phyloP scores from a whole-genome alignment of 2,888 invertebrate genomes.

The Nudaria mundana region DNA sequence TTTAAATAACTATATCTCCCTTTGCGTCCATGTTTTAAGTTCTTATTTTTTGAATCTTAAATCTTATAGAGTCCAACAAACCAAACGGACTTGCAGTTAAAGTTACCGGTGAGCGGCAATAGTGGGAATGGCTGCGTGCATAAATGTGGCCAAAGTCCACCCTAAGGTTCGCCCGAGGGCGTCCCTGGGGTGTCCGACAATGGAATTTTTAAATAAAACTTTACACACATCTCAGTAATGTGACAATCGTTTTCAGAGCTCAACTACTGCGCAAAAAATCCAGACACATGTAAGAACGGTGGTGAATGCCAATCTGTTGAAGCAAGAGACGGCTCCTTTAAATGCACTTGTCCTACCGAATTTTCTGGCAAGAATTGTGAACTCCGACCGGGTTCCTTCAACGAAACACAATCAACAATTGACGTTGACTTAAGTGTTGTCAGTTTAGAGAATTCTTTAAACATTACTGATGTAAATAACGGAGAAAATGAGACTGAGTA shows the following conservation, averaged over 20 bases:
- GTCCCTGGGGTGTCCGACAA: too few species aligned
- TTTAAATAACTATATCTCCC: too few species aligned
- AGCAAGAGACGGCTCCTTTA: constrained; percentile 88
- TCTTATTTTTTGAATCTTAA: too few species aligned
- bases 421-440: constrained; percentile 10
- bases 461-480: constrained; percentile 39
- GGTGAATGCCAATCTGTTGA: constrained; percentile 90
- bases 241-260: constrained; percentile 32
- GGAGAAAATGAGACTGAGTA: constrained; percentile 64
- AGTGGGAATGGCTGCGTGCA: too few species aligned
- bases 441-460: constrained; percentile 9
- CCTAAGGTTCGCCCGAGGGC: too few species aligned
- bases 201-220: too few species aligned
- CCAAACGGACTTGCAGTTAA: too few species aligned
- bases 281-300: constrained; percentile 88
- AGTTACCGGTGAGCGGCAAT: too few species aligned
- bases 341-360: constrained; percentile 88
- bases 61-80: too few species aligned
- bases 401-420: constrained; percentile 15
- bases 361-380: constrained; percentile 90
- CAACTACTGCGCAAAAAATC: constrained; percentile 91
- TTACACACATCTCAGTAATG: too few species aligned
- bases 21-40: too few species aligned
- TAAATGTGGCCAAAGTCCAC: too few species aligned
- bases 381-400: constrained; percentile 64